These are phyloP conservation scores for Myanophis thanlyinensis DNA, from an alignment of 2,113 vertebrate genomes.

Conservation along the genomic window DNA sequence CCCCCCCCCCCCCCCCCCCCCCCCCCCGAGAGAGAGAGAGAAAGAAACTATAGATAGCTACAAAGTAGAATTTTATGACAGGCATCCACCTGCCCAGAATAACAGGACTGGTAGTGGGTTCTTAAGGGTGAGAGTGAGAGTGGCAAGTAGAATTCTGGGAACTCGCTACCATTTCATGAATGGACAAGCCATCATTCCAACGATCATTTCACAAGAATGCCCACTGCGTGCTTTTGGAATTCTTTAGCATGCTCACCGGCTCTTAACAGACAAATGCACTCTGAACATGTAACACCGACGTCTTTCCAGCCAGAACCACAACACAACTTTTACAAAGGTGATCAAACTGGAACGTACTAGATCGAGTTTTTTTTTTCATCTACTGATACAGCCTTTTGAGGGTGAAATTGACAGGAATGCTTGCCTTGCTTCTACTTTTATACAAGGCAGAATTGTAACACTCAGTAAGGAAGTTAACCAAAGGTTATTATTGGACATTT, in stretches of 20 bases:
- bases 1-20: too few relatives aligned
- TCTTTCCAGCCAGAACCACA: background rate
- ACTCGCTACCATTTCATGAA: background rate
- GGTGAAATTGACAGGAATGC: background rate
- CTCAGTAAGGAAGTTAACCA: background rate
- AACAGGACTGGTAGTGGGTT: background rate
- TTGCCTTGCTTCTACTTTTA: background rate
- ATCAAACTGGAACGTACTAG: background rate
- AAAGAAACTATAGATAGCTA: too few relatives aligned
- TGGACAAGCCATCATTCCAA: background rate
- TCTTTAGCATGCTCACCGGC: background rate
- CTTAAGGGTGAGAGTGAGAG: background rate
- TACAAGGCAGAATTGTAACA: background rate
- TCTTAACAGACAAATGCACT: background rate
- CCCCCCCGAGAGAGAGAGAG: too few relatives aligned
- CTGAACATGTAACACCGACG: background rate
- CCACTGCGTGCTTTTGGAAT: background rate
- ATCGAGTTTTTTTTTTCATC: background rate
- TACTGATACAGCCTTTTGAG: background rate
- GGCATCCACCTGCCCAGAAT: background rate
- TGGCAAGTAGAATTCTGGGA: background rate
- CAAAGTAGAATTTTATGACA: background rate
- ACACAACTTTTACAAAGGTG: background rate
- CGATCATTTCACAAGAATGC: background rate
- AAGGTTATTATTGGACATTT: background rate